These are phyloP conservation scores for Agrochola lota DNA, from an alignment of 2,888 invertebrate species.

Conservation along the genomic window DNA sequence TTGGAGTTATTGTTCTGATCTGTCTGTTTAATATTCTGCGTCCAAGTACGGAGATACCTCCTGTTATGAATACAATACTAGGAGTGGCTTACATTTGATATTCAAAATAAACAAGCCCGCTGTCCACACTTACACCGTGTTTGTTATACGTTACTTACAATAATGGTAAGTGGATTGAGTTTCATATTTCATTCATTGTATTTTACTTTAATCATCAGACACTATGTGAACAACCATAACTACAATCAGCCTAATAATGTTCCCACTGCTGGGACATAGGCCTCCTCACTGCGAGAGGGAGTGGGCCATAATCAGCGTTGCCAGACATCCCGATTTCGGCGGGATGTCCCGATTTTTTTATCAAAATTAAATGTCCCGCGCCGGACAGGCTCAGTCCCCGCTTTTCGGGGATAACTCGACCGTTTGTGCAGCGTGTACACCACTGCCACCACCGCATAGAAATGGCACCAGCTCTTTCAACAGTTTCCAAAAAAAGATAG, in stretches of 20 bases:
- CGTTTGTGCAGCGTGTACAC: too few species aligned
- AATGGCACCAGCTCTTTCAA: too few species aligned
- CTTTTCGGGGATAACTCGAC: too few species aligned
- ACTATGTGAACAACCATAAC: not conserved
- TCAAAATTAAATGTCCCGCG: too few species aligned
- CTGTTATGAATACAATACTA: conserved; percentile 64
- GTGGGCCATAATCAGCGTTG: too few species aligned
- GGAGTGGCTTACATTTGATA: conserved; percentile 64
- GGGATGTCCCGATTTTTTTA: too few species aligned
- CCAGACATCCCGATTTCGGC: too few species aligned
- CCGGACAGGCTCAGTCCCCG: too few species aligned
- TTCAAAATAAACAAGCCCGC: conserved; percentile 62
- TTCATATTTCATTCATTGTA: conserved; percentile 9
- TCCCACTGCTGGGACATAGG: not conserved
- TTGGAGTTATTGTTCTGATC: conserved; percentile 41
- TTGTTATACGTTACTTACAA: conserved; percentile 18
- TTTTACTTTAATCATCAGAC: conserved; percentile 17
- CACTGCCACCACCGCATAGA: too few species aligned
- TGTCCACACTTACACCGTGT: conserved; percentile 28
- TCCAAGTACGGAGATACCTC: conserved; percentile 56
- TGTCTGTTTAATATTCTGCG: conserved; percentile 44
- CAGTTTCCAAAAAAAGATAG: too few species aligned
- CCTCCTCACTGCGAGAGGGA: not conserved
- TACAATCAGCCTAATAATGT: not conserved
- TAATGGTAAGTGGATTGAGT: conserved; percentile 18